Conservation (phyloP, 1,140 invertebrate genomes). For the Zaprionus lachaisei region DNA sequence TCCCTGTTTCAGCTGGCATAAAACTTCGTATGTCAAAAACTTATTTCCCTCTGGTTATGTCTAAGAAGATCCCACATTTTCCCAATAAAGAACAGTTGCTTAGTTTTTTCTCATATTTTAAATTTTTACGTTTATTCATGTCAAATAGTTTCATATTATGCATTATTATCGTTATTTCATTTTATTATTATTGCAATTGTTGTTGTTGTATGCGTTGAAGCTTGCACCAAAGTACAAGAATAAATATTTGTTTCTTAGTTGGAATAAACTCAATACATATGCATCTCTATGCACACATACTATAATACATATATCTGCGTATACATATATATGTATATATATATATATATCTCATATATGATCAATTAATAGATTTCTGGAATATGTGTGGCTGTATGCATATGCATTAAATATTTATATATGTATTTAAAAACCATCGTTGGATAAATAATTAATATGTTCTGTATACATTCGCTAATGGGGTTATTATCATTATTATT, state of each 20-base stretch:
- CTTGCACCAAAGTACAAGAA: conserved; percentile 47
- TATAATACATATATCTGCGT: conserved; percentile 33
- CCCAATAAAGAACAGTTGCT: not conserved
- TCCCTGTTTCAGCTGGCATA: conserved; percentile 5
- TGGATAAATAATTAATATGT: conserved; percentile 46
- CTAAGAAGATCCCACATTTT: not conserved
- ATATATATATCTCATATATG: conserved; percentile 50
- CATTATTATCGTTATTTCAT: conserved; percentile 42
- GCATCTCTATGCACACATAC: not conserved
- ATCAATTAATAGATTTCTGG: conserved; percentile 25
- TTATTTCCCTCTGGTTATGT: no score
- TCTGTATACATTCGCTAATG: conserved; percentile 60
- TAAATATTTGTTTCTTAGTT: conserved; percentile 51
- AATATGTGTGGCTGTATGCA: conserved; percentile 28
- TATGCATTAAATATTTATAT: conserved; percentile 41
- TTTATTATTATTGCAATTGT: conserved; percentile 39
- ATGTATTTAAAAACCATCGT: conserved; percentile 60
- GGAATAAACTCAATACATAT: conserved; percentile 46
- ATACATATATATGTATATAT: conserved; percentile 31
- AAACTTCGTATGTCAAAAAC: no score
- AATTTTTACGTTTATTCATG: conserved; percentile 57
- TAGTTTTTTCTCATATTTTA: conserved; percentile 29
- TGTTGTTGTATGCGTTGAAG: conserved; percentile 23
- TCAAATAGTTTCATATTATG: conserved; percentile 57
- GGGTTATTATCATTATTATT: conserved; percentile 43